Evolutionary conservation across 2,113 vertebrate species (phyloP).

Genomic region (Furnarius figulus): DNA sequence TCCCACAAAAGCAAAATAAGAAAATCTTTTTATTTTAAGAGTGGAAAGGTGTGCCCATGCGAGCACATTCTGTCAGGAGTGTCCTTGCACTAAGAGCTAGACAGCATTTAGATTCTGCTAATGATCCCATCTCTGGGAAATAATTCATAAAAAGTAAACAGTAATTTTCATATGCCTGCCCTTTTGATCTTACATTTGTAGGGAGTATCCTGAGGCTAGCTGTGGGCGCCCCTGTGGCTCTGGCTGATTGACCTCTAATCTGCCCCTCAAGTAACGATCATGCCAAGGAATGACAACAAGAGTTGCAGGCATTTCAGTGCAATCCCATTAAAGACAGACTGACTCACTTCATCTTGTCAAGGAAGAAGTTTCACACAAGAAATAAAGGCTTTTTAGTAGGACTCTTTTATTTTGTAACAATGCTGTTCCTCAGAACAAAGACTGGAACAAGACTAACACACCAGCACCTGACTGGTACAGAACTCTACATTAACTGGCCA

Average conservation of each 20-base stretch:
- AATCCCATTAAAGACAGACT: conserved; percentile 34
- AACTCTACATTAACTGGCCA: not conserved
- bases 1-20: not conserved
- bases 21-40: not conserved
- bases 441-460: not conserved
- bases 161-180: conserved; percentile 45
- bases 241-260: conserved; percentile 48
- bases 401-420: not conserved
- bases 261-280: conserved; percentile 43
- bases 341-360: conserved; percentile 18
- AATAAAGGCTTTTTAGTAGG: conserved; percentile 5
- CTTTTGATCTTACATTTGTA: conserved; percentile 59
- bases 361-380: not conserved
- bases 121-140: conserved; percentile 60
- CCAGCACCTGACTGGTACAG: not conserved
- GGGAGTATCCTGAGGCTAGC: conserved; percentile 50
- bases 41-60: not conserved
- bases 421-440: not conserved
- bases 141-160: conserved; percentile 58
- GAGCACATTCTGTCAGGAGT: not conserved
- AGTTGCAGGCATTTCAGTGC: conserved; percentile 48
- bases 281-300: conserved; percentile 55
- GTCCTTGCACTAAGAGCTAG: conserved; percentile 24
- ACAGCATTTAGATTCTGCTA: conserved; percentile 56
- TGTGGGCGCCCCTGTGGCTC: not conserved